phyloP scores from a whole-genome alignment of 2,797 vertebrate species.

The Cryptoblepharus egeriae region DNA sequence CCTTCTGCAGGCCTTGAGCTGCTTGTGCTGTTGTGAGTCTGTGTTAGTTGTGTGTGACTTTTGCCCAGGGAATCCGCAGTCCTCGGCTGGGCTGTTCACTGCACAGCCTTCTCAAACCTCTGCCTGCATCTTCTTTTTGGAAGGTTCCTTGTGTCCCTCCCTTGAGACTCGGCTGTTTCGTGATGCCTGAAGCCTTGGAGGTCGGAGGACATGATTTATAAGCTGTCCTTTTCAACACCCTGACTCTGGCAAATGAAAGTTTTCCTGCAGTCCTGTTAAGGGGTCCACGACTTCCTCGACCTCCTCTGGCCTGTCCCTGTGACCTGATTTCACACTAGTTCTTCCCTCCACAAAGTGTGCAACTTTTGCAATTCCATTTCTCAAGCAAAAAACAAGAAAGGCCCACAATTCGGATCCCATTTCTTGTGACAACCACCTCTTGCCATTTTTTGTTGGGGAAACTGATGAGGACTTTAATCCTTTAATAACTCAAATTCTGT shows the following conservation, averaged over 20 bases:
- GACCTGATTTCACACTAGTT: not conserved
- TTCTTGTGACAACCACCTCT: not conserved
- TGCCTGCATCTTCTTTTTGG: slow-evolving; percentile 65
- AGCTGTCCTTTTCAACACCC: slow-evolving; percentile 12
- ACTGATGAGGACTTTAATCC: not conserved
- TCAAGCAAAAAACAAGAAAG: not conserved
- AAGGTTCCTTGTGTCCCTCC: slow-evolving; percentile 58
- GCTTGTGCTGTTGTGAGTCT: slow-evolving; percentile 63
- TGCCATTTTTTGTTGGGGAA: not conserved
- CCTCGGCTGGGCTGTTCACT: slow-evolving; percentile 70
- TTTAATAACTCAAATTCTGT: not conserved
- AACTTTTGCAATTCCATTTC: not conserved
- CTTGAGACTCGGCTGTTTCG: slow-evolving; percentile 45
- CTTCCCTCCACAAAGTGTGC: not conserved
- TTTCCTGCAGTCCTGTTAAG: not conserved
- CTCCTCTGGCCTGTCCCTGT: not conserved
- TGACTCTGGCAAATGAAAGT: not conserved
- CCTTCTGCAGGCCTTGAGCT: slow-evolving; percentile 67
- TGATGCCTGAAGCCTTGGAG: slow-evolving; percentile 55
- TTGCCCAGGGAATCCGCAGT: slow-evolving; percentile 73
- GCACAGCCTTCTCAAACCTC: slow-evolving; percentile 59
- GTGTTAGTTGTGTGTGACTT: slow-evolving; percentile 65
- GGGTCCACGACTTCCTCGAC: not conserved
- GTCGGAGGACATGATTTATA: slow-evolving; percentile 35
- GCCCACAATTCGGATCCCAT: not conserved